Base-by-base conservation (phyloP, 2,113 vertebrate species). In the Puntigrus tetrazona region DNA sequence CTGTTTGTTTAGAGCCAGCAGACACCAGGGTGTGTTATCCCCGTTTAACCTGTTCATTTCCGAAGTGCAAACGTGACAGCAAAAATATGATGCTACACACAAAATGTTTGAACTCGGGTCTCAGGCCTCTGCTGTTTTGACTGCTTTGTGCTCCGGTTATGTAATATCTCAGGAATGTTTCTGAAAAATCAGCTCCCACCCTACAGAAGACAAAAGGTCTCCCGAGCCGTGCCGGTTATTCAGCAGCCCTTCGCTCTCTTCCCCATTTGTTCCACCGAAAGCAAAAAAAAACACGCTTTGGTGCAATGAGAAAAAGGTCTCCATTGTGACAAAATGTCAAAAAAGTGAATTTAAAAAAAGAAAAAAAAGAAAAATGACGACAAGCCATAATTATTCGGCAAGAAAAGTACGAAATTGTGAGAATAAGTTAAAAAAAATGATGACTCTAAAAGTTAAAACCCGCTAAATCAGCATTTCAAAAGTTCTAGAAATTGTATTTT, bases 1-100 rank as follows among this genome's bases (percentile, higher is more conserved):
- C 9, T 50, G 61, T 29, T 34, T 85, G 86, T 73, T 65, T 72
- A 73, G 79, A n/a, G n/a, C n/a, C n/a, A n/a, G n/a, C n/a, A n/a
- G n/a, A n/a, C n/a, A n/a, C n/a, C 9, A 70, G 69, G 7, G 36
- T 41, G 36, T 43, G 3, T 73, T 41, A 73, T 65, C 14, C 14
- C 6, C 5, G 7, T 63, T 59, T 11, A 8, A 57, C 57, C 11
- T 25, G n/a, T 59, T 65, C 14, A 31, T 29, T 65, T 65, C 61
- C 31, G 29, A 65, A 55, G 52, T 55, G 8, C 7, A 55, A 55
- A 22, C 3, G 20, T 22, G 20, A 22, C 14, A 5, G 45, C 14
- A 50, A 50, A 50, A 50, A 50, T 3, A 50, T 18, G 47, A 47
- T 47, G 47, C 6, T 50, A 20, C 16, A 57, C n/a, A 8, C 7